phyloP scores from a whole-genome alignment of 2,797 vertebrate species.

The Clangula hyemalis region DNA sequence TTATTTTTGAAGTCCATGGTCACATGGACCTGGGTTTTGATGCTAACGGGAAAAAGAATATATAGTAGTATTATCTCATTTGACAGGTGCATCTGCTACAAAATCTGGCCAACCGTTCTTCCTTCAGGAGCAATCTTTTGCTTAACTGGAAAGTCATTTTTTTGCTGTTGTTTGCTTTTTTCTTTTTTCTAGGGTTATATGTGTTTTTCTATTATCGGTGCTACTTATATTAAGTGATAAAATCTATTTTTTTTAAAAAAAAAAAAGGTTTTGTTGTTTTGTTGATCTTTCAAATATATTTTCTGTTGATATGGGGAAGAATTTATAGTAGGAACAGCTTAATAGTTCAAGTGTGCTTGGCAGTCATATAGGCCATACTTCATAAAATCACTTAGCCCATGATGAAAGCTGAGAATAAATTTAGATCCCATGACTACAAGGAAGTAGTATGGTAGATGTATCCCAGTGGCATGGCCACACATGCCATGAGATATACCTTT shows the following conservation, averaged over 20 bases:
- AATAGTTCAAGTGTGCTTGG: neutral
- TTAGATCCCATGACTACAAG: neutral
- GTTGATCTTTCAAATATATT: neutral
- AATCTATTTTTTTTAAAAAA: neutral
- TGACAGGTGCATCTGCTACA: constrained; percentile 30
- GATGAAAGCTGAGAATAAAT: neutral
- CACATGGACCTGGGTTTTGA: neutral
- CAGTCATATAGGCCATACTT: neutral
- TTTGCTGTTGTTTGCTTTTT: neutral
- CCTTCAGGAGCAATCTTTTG: neutral
- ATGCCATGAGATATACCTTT: neutral
- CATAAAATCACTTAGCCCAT: neutral
- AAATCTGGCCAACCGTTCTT: constrained; percentile 28
- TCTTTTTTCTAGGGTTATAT: neutral
- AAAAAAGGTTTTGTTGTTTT: neutral
- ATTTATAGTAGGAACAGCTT: neutral
- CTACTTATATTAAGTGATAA: neutral
- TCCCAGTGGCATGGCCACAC: neutral
- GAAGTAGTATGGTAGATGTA: neutral
- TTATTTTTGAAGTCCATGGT: constrained; percentile 3
- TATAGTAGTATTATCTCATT: neutral
- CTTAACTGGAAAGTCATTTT: neutral
- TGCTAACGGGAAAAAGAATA: constrained; percentile 6
- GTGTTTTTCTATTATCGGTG: neutral
- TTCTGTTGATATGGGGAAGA: neutral